Evolutionary conservation across 1,140 invertebrate species (phyloP).

Genomic region (Drosophila santomea): DNA sequence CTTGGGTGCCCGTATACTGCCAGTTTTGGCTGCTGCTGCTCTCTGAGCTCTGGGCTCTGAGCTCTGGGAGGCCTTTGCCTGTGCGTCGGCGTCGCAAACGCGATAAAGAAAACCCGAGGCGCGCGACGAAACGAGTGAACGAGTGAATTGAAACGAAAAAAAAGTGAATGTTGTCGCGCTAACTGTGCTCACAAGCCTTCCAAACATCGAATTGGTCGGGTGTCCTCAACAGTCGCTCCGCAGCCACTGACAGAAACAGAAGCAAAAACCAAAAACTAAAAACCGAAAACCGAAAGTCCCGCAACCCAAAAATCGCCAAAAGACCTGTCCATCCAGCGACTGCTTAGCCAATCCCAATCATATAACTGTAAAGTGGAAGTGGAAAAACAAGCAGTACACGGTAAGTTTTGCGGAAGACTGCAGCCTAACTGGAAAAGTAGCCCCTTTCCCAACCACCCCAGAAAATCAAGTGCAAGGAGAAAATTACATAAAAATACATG

Average conservation of each 20-base stretch:
- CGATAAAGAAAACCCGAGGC: slow-evolving; percentile 83
- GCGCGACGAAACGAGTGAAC: slow-evolving; percentile 50
- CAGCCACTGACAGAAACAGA: slow-evolving; percentile 33
- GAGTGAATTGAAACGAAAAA: slow-evolving; percentile 44
- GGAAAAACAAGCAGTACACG: slow-evolving; percentile 30
- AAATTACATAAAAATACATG: slow-evolving; percentile 45
- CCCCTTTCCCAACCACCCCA: not conserved
- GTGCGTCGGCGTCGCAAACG: slow-evolving; percentile 38
- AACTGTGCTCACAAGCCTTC: slow-evolving; percentile 78
- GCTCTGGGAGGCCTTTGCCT: slow-evolving; percentile 28
- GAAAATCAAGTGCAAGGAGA: slow-evolving; percentile 7
- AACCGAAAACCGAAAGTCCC: slow-evolving; percentile 34
- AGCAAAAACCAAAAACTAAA: slow-evolving; percentile 25
- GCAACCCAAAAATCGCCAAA: slow-evolving; percentile 12
- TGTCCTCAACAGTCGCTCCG: slow-evolving; percentile 66
- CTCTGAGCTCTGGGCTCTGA: no score
- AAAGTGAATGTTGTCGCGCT: slow-evolving; percentile 82
- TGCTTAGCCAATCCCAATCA: slow-evolving; percentile 5
- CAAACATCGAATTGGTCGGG: slow-evolving; percentile 76
- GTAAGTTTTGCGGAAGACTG: slow-evolving; percentile 36
- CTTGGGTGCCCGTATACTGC: not conserved
- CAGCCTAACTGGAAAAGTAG: not conserved
- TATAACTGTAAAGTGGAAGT: slow-evolving; percentile 42
- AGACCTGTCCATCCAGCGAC: slow-evolving; percentile 17
- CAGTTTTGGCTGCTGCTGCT: slow-evolving; percentile 27